Conservation (phyloP, 2,113 vertebrate species). For the Nothobranchius kuhntae region DNA sequence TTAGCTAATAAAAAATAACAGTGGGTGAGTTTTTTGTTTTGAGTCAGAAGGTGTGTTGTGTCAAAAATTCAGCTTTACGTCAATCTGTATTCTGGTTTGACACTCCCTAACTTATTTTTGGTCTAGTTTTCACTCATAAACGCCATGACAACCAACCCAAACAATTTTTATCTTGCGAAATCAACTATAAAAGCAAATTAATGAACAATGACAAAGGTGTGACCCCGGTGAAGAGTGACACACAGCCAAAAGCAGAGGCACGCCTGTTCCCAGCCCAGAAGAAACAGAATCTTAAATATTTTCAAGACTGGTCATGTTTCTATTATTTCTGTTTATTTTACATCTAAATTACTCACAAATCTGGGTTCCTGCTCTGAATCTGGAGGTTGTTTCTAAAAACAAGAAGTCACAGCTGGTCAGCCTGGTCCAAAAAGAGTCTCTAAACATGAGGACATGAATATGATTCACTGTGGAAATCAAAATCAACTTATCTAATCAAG, state of each 20-base stretch:
- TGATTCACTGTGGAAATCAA: neutral
- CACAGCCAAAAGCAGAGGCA: neutral
- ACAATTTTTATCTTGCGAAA: neutral
- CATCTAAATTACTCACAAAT: neutral
- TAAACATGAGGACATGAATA: neutral
- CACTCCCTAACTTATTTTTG: neutral
- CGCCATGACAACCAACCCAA: slow-evolving; percentile 4
- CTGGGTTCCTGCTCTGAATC: neutral
- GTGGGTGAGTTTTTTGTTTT: neutral
- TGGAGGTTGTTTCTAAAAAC: too few species aligned
- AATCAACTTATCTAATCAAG: neutral
- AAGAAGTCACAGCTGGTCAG: neutral
- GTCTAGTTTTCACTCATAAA: fast-evolving
- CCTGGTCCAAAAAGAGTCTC: neutral
- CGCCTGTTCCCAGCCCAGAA: neutral
- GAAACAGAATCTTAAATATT: neutral
- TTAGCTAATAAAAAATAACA: neutral
- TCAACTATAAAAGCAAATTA: neutral
- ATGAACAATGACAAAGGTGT: neutral
- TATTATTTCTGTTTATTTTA: neutral
- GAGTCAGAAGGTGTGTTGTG: neutral
- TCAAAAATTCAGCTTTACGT: neutral
- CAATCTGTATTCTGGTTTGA: neutral
- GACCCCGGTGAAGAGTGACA: too few species aligned
- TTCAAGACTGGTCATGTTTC: neutral